These are phyloP conservation scores for Threskiornis aethiopicus DNA, from an alignment of 2,797 vertebrate species.

Conservation along the genomic window DNA sequence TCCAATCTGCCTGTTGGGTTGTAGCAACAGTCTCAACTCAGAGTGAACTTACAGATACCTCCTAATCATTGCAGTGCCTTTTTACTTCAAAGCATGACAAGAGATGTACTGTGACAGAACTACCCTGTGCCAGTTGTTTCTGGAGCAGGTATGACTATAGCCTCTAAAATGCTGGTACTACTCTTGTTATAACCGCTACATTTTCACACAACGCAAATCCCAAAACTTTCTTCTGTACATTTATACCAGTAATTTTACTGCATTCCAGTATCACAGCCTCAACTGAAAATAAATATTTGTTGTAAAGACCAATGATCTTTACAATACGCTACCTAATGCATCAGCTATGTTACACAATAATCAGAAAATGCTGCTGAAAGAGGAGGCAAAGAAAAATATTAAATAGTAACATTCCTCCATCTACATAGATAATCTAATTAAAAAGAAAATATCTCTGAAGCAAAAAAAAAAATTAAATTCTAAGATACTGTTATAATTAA, in stretches of 20 bases:
- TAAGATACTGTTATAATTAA: slow-evolving; percentile 31
- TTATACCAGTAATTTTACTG: neutral
- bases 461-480: neutral
- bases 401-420: neutral
- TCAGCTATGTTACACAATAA: neutral
- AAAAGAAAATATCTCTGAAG: slow-evolving; percentile 22
- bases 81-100: neutral
- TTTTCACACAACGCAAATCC: neutral
- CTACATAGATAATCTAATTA: slow-evolving; percentile 1
- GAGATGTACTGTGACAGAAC: neutral
- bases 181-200: neutral
- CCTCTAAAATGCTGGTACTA: neutral
- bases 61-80: neutral
- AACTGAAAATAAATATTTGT: neutral
- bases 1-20: neutral
- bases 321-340: neutral
- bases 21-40: neutral
- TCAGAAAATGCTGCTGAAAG: neutral
- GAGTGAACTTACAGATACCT: neutral
- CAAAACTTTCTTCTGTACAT: neutral
- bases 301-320: neutral
- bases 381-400: neutral
- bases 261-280: neutral
- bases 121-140: neutral
- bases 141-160: neutral